Evolutionary conservation across 2,113 vertebrate species (phyloP).

Genomic region (Neodontobutis hainanensis): DNA sequence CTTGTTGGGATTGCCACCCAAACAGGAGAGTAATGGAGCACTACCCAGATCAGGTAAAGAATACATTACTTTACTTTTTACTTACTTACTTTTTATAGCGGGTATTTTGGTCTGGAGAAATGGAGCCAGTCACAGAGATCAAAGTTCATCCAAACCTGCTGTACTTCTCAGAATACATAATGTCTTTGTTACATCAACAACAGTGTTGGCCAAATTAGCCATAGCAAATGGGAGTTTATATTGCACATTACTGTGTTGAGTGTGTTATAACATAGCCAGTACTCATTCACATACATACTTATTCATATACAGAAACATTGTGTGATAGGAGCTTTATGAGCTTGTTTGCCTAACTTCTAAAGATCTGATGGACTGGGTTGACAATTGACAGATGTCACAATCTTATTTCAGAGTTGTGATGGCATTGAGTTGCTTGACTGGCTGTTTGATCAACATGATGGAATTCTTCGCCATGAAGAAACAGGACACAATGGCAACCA

Average conservation of each 20-base stretch:
- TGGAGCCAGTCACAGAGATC: neutral
- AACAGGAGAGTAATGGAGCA: slow-evolving; percentile 53
- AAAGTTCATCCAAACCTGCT: slow-evolving; percentile 21
- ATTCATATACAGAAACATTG: no score
- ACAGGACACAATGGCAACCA: slow-evolving; percentile 61
- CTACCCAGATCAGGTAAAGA: slow-evolving; percentile 63
- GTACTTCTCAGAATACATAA: no score
- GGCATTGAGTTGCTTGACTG: slow-evolving; percentile 89
- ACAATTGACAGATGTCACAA: slow-evolving; percentile 17
- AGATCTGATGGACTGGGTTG: neutral
- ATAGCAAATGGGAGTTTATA: neutral
- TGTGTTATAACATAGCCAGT: no score
- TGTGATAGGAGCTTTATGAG: no score
- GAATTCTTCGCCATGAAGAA: slow-evolving; percentile 83
- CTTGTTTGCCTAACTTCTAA: no score
- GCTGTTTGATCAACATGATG: slow-evolving; percentile 88
- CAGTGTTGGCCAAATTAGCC: no score
- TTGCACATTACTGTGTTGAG: slow-evolving; percentile 4
- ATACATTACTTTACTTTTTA: neutral
- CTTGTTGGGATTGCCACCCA: slow-evolving; percentile 16
- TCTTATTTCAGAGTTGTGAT: slow-evolving; percentile 54
- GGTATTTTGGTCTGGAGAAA: neutral
- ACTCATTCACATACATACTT: no score
- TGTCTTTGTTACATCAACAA: no score
- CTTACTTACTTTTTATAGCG: neutral